phyloP scores from a whole-genome alignment of 2,888 invertebrate species.

The Linnaemya vulpina region DNA sequence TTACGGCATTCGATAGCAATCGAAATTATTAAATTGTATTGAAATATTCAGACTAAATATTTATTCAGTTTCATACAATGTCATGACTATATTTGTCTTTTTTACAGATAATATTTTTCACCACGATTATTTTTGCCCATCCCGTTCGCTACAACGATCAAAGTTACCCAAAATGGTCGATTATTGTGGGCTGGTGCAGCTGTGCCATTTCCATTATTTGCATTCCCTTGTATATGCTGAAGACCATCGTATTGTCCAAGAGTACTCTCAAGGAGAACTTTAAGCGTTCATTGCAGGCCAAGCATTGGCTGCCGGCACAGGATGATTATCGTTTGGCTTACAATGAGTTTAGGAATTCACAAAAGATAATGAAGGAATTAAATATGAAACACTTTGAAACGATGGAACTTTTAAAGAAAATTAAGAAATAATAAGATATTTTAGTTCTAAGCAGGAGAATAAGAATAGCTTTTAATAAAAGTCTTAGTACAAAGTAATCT shows the following conservation, averaged over 20 bases:
- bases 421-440: constrained; percentile 8
- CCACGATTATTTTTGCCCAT: constrained; percentile 85
- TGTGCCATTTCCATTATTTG: constrained; percentile 88
- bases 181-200: constrained; percentile 86
- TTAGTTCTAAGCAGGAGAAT: neutral
- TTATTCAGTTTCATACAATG: neutral
- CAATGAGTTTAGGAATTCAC: constrained; percentile 73
- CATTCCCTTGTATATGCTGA: constrained; percentile 88
- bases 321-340: constrained; percentile 76
- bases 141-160: constrained; percentile 84
- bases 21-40: too few relatives aligned
- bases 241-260: constrained; percentile 82
- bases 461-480: neutral
- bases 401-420: constrained; percentile 64
- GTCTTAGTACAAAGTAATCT: neutral
- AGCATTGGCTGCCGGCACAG: constrained; percentile 86
- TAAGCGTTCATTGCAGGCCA: constrained; percentile 79
- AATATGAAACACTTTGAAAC: constrained; percentile 61
- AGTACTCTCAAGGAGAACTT: constrained; percentile 79
- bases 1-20: too few relatives aligned
- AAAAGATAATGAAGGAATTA: constrained; percentile 72
- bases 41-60: too few relatives aligned
- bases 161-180: constrained; percentile 85
- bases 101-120: constrained; percentile 86
- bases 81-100: neutral